Evolutionary conservation across 2,113 vertebrate species (phyloP).

Genomic region (Pristiophorus japonicus): DNA sequence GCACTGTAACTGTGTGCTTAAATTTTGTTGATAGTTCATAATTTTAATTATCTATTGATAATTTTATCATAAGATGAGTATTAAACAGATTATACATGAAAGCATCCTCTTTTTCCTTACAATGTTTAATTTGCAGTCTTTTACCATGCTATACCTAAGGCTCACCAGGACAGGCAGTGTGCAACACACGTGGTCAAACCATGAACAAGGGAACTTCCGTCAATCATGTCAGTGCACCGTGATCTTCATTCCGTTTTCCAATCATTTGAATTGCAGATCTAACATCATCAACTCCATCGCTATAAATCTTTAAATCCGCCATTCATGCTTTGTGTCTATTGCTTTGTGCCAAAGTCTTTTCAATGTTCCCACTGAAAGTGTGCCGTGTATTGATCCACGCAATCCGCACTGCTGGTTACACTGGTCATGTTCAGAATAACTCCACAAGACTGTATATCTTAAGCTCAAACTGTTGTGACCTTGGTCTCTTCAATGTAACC

Average conservation of each 20-base stretch:
- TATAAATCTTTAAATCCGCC: not conserved
- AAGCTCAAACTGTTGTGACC: no score
- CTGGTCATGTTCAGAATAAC: no score
- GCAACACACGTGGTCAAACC: not conserved
- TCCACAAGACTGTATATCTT: no score
- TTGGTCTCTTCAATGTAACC: no score
- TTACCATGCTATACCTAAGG: not conserved
- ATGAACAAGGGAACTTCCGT: not conserved
- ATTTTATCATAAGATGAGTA: not conserved
- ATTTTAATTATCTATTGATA: not conserved
- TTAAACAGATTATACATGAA: not conserved
- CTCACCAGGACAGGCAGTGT: not conserved
- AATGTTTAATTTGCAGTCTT: not conserved
- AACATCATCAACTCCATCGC: not conserved
- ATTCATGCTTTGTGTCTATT: not conserved
- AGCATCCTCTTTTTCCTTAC: not conserved
- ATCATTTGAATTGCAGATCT: constrained; percentile 16
- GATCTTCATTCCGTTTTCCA: not conserved
- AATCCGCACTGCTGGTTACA: not conserved
- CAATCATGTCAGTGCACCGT: not conserved
- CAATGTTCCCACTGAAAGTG: not conserved
- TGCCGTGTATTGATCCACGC: not conserved
- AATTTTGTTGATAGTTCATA: not conserved
- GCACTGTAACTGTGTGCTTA: not conserved
- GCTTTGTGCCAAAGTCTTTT: not conserved